These are phyloP conservation scores for Drosophila robusta DNA, from an alignment of 2,888 invertebrate genomes.

Conservation along the genomic window DNA sequence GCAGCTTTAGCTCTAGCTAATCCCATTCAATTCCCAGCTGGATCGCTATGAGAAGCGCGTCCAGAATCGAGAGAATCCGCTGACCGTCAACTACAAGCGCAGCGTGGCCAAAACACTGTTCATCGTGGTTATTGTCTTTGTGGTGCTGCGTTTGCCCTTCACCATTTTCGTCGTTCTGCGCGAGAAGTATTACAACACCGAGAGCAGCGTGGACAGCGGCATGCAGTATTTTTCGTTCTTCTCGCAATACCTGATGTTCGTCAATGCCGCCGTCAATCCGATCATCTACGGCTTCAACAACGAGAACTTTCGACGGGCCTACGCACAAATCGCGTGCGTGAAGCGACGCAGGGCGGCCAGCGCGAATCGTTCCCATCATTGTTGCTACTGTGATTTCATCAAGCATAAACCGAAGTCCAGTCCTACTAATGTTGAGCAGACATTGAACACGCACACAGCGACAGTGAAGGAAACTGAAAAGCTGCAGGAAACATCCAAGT, in stretches of 20 bases:
- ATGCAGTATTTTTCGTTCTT: conserved; percentile 88
- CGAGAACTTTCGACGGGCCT: conserved; percentile 89
- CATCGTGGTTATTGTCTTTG: conserved; percentile 89
- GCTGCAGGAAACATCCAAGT: conserved; percentile 9
- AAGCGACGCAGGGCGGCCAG: conserved; percentile 35
- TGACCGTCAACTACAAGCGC: conserved; percentile 88
- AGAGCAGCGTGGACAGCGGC: conserved; percentile 84
- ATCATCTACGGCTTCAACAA: conserved; percentile 92
- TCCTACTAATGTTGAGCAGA: neutral
- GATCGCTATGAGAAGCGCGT: conserved; percentile 89
- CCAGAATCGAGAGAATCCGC: conserved; percentile 87
- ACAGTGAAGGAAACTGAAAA: conserved; percentile 8
- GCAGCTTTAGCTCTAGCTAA: neutral
- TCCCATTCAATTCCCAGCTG: conserved; percentile 84
- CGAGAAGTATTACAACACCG: conserved; percentile 64
- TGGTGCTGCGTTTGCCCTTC: conserved; percentile 90
- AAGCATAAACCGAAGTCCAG: conserved; percentile 13
- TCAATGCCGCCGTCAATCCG: conserved; percentile 91
- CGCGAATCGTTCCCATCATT: conserved; percentile 28
- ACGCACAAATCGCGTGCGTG: conserved; percentile 87
- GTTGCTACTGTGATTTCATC: conserved; percentile 66
- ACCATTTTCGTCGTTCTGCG: conserved; percentile 90
- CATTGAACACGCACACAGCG: neutral
- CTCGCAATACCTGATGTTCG: conserved; percentile 89
- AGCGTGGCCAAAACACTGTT: conserved; percentile 90